Evolutionary conservation across 2,888 invertebrate genomes (phyloP), one percentile per base, ranked within the genome.

Genomic region (Sepiola atlantica): DNA sequence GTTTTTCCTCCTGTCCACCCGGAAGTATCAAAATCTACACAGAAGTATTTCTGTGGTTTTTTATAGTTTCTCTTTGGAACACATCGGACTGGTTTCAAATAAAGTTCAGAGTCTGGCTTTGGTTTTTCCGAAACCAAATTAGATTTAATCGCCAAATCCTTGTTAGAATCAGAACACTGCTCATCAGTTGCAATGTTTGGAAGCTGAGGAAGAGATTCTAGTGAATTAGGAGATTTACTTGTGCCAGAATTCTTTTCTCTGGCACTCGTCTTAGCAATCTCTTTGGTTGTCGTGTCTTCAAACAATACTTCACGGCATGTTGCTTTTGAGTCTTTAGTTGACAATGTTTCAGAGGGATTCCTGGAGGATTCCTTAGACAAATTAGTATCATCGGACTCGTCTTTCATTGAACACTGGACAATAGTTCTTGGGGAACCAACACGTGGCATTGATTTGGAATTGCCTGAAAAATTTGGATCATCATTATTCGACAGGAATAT

Each of bases 1-100:
- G 28, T 45, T 14, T 92, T 92, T 2, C 54, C 12, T 45, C 54
- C 54, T 0, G 18, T n/a, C 10, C 54, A 32, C 10, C 92, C 54
- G n/a, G 92, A 92, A n/a, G 35, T 54, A 92, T 55, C 55, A 55
- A 92, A 92, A 55, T 92, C 92, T 28, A 54, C 92, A 55, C 92
- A 92, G 35, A 92, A 92, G 55, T 92, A 92, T 28, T 92, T 92
- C 28, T 45, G 35, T 4, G 92, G 92, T 55, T 92, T 92, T 55
- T 92, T 92, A 45, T 55, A 92, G n/a, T 92, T 92, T 12, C 92
- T 45, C 45, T 92, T 92, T 28, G 92, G 92, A 45, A 92, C 24
- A 18, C n/a, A 54, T 18, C 92, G 92, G 24, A 92, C 92, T 1
- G 35, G 92, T n/a, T 92, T 54, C 32, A n/a, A 55, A 28, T 54